Conservation (phyloP, 2,888 invertebrate species). For the Drosophila subsilvestris region DNA sequence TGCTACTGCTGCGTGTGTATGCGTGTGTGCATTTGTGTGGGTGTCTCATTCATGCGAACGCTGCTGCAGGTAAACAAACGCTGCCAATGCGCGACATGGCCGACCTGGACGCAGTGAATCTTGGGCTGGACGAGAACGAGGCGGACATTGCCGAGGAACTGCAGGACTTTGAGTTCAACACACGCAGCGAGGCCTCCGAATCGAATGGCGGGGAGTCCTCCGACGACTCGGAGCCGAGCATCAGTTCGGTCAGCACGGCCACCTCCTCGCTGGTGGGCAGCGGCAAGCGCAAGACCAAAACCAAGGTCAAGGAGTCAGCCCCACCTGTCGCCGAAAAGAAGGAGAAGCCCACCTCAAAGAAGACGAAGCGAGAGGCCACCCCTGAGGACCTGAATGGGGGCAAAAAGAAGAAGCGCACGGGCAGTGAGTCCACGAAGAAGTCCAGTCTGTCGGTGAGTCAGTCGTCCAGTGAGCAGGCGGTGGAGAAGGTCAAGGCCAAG, state of each 20-base stretch:
- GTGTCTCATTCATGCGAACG: conserved; percentile 39
- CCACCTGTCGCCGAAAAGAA: conserved; percentile 27
- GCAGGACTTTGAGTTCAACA: conserved; percentile 92
- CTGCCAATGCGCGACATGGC: conserved; percentile 83
- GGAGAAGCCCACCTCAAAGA: conserved; percentile 47
- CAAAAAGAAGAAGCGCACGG: conserved; percentile 57
- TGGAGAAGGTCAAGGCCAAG: conserved; percentile 56
- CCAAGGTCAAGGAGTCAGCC: conserved; percentile 52
- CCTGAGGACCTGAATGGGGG: conserved; percentile 72
- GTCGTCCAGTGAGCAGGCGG: conserved; percentile 4
- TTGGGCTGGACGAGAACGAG: conserved; percentile 88
- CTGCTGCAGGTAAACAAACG: conserved; percentile 67
- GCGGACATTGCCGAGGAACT: conserved; percentile 92
- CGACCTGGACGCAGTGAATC: conserved; percentile 87
- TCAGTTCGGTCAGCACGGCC: conserved; percentile 89
- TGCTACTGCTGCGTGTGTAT: conserved; percentile 27
- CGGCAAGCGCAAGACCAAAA: conserved; percentile 64
- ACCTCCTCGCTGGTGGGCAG: conserved; percentile 86
- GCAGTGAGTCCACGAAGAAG: conserved; percentile 55
- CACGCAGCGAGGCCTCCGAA: conserved; percentile 94
- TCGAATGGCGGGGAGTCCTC: conserved; percentile 87
- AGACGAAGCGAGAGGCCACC: conserved; percentile 67
- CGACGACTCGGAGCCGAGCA: conserved; percentile 87
- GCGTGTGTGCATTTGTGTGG: conserved; percentile 44
- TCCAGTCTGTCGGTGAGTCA: conserved; percentile 19